Percentiles rank a stretch among this genome's conserved stretches.
phyloP scores from a whole-genome alignment of 2,888 invertebrate species.

The Syrista parreyssii region DNA sequence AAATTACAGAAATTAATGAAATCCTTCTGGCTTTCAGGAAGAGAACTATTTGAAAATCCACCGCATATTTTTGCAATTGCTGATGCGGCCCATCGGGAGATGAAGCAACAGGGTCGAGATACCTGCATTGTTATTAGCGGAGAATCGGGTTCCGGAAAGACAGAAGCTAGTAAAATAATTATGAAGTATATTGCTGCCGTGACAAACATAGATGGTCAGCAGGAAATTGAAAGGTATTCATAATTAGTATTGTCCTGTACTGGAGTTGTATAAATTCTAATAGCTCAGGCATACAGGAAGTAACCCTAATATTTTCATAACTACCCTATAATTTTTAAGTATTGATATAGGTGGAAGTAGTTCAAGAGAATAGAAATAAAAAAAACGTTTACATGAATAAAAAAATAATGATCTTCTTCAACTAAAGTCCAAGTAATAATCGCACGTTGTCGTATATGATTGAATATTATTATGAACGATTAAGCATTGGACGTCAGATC shows the following conservation, averaged over 20 bases:
- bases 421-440: slow-evolving; percentile 1
- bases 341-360: too few species aligned
- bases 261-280: too few species aligned
- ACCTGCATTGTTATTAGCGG: slow-evolving; percentile 98
- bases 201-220: slow-evolving; percentile 90
- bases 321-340: too few species aligned
- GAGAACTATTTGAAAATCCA: slow-evolving; percentile 96
- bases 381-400: neutral
- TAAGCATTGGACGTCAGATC: too few species aligned
- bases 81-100: slow-evolving; percentile 93
- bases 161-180: slow-evolving; percentile 98
- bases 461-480: too few species aligned
- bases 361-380: too few species aligned
- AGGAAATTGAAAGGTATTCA: slow-evolving; percentile 92
- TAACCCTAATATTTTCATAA: too few species aligned
- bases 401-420: slow-evolving; percentile 14
- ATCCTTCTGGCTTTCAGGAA: slow-evolving; percentile 68
- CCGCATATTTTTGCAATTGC: slow-evolving; percentile 99
- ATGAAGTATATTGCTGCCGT: slow-evolving; percentile 99
- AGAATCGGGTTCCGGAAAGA: slow-evolving; percentile 98
- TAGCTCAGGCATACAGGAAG: too few species aligned
- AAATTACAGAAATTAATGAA: slow-evolving; percentile 2
- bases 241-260: slow-evolving; percentile 10
- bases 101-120: slow-evolving; percentile 90
- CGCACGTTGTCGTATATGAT: too few species aligned